Conservation (phyloP, 2,113 vertebrate species). For the Labeo rohita region DNA sequence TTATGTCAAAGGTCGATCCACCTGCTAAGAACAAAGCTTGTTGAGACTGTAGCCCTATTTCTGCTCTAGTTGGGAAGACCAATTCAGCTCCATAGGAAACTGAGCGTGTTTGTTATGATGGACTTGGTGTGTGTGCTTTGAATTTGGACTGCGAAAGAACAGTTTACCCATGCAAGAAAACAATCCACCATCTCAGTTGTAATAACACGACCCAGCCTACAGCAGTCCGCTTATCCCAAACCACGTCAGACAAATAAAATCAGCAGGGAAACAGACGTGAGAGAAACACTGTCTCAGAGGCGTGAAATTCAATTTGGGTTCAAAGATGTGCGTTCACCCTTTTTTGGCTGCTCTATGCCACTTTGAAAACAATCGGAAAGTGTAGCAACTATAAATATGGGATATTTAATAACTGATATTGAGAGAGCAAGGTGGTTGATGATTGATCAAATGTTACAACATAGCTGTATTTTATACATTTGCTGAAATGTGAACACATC, state of each 20-base stretch:
- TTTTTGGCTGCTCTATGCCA: not conserved
- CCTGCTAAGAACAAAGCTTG: conserved; percentile 67
- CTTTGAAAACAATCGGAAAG: conserved; percentile 8
- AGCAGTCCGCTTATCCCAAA: conserved; percentile 45
- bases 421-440: not conserved
- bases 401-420: not conserved
- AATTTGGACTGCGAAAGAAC: conserved; percentile 50
- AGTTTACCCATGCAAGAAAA: conserved; percentile 51
- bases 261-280: conserved; percentile 41
- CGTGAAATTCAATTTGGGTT: conserved; percentile 39
- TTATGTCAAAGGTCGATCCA: conserved; percentile 62
- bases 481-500: not conserved
- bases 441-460: not conserved
- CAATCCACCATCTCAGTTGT: conserved; percentile 41
- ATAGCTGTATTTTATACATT: not conserved
- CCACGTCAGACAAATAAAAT: conserved; percentile 48
- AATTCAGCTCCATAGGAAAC: conserved; percentile 54
- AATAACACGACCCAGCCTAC: conserved; percentile 51
- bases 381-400: not conserved
- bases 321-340: conserved; percentile 33
- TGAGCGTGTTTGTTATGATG: conserved; percentile 59
- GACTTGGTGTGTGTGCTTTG: conserved; percentile 48
- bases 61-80: conserved; percentile 39
- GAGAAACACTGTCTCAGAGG: conserved; percentile 30
- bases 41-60: conserved; percentile 48